Evolutionary conservation across 2,888 invertebrate species (phyloP).

Genomic region (Luperina testacea): DNA sequence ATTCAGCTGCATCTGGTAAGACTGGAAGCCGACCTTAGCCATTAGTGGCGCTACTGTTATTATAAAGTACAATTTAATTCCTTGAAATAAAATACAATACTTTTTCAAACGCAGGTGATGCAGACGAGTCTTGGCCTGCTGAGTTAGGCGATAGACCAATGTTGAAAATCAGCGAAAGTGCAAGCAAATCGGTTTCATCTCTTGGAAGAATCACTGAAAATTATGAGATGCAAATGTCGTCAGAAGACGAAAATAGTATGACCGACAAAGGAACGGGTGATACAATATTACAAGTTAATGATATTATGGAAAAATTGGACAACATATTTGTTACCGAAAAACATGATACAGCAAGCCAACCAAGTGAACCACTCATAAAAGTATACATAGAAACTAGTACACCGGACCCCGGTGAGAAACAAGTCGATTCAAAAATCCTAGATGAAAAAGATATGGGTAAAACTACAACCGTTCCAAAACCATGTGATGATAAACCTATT

Average conservation of each 20-base stretch:
- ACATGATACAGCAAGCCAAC: constrained; percentile 20
- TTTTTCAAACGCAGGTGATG: constrained; percentile 71
- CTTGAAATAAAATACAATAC: too few species aligned
- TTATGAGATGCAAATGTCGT: constrained; percentile 70
- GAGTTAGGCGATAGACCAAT: constrained; percentile 65
- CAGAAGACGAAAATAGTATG: constrained; percentile 34
- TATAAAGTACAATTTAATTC: neutral
- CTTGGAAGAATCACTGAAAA: constrained; percentile 80
- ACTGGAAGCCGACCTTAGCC: neutral
- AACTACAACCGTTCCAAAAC: neutral
- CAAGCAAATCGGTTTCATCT: constrained; percentile 80
- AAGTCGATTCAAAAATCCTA: neutral
- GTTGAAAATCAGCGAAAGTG: constrained; percentile 76
- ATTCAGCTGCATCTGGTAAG: neutral
- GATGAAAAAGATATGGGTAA: neutral
- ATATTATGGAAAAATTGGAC: neutral
- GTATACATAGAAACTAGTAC: neutral
- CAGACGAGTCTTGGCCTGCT: constrained; percentile 83
- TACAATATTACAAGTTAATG: constrained; percentile 13
- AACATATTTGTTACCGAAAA: neutral
- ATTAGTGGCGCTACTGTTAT: neutral
- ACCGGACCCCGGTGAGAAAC: neutral
- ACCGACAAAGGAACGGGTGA: neutral
- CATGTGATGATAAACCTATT: neutral
- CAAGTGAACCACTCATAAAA: neutral